Base-by-base conservation (phyloP, 2,797 vertebrate genomes). In the Microctenopoma steveboyesi region DNA sequence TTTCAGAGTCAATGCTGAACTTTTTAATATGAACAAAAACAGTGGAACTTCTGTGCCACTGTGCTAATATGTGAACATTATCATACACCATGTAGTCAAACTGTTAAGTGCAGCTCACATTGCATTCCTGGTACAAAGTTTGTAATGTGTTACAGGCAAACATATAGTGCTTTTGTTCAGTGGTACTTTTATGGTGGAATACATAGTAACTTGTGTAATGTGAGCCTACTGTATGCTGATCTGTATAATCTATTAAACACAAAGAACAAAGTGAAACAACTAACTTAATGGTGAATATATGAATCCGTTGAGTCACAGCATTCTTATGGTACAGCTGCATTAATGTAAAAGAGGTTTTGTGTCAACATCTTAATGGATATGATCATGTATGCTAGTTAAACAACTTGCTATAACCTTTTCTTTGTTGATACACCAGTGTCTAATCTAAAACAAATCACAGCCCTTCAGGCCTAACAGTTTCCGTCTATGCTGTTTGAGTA, bases 161-260 rank as follows among this genome's bases (percentile, higher is more conserved):
- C 53, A 69, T 76, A 69, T 64, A 70, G 69, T 85, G 78, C 74
- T 85, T 92, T 87, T 86, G 85, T 90, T 83, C 60, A 76, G 82
- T 93, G 75, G 65, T 79, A 69, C 71, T 69, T 81, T 65, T 15
- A 81, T 83, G 53, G 77, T 92, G 82, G 79, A 83, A 67, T 78
- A 74, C 86, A 53, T 88, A 71, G 57, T 69, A 53, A 71, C 62
- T 78, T 82, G 76, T 91, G 70, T 79, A 64, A 72, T 70, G 81
- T 87, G 73, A 74, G 66, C 72, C 72, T 76, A 75, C 53, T 86
- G 74, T 89, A 74, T 84, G 57, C 62, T 82, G 61, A 59, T 84
- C 54, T 78, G 68, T 89, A 69, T 74, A 64, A 76, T 77, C 59
- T 68, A 76, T 83, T 72, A 78, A 77, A 86, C 76, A 77, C 62